Evolutionary conservation across 1,140 invertebrate genomes (phyloP).

Genomic region (Calephelis virginiensis): DNA sequence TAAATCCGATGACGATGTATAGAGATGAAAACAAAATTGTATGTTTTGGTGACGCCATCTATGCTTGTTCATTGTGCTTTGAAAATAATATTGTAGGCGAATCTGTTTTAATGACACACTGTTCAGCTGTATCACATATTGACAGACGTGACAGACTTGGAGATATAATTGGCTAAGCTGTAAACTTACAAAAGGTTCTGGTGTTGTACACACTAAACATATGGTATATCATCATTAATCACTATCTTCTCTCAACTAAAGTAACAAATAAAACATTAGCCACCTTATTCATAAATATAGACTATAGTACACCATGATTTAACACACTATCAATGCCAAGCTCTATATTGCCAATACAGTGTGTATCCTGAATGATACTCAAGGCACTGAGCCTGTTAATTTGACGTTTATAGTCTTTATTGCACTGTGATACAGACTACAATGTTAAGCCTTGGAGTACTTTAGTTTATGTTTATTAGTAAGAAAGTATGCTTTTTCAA

Average conservation of each 20-base stretch:
- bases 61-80: conserved; percentile 68
- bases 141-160: conserved; percentile 46
- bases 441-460: too few relatives aligned
- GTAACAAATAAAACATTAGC: conserved; percentile 6
- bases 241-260: background rate
- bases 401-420: too few relatives aligned
- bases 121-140: conserved; percentile 44
- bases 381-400: too few relatives aligned
- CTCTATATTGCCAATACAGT: too few relatives aligned
- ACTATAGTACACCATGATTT: too few relatives aligned
- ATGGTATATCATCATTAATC: background rate
- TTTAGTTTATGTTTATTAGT: too few relatives aligned
- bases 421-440: too few relatives aligned
- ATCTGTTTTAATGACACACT: conserved; percentile 64
- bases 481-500: too few relatives aligned
- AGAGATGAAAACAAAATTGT: conserved; percentile 72
- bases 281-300: background rate
- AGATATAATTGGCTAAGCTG: conserved; percentile 44
- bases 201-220: background rate
- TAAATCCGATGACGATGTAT: conserved; percentile 70
- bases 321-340: too few relatives aligned
- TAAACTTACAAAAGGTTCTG: background rate
- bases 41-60: conserved; percentile 67
- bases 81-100: conserved; percentile 65
- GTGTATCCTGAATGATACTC: too few relatives aligned